Evolutionary conservation across 2,888 invertebrate genomes (phyloP), one percentile per base, ranked within the genome.

Genomic region (Nomada hirtipes): DNA sequence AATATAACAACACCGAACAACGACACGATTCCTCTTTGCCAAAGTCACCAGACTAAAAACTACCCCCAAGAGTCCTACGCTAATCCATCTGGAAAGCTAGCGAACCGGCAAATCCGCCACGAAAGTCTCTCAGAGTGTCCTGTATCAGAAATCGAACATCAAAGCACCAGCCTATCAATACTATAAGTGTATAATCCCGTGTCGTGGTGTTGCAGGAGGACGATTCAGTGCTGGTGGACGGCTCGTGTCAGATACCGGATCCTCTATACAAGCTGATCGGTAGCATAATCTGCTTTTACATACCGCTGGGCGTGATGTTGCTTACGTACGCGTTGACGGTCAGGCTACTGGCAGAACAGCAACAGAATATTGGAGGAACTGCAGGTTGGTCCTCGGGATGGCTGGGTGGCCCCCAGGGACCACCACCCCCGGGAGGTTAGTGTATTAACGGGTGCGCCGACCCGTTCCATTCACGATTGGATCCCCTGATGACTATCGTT

Each of bases 251-350:
- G 94, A 97, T 98, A 89, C 98, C 98, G 1, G 98, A 98, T 93
- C 97, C 98, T 0, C 95, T 97, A 10, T 98, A 97, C 95, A 98
- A 98, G 94, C 96, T 98, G 78, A 98, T 98, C 89, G 99, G 99
- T 53, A 98, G 98, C 74, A 97, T 98, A 90, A 97, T 98, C 89
- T 98, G 98, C 89, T 99, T 99, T 95, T 98, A 99, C 95, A 98
- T 99, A 84, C 99, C 99, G 0, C 95, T 99, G 86, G 96, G 97
- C 60, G 98, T 99, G 87, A 99, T 99, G 99, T 95, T 98, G 91
- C 95, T 98, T 80, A 98, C 98, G n/a, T 99, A 99, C 92, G 97
- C 98, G 7, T 95, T 98, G 88, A 99, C 99, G 0, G 98, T 99
- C 23, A 96, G 97, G 77, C 95, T 99, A 44, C 94, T 99, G 91